These are phyloP conservation scores for Mormoops blainvillei DNA, from an alignment of 2,113 vertebrate species.

Conservation along the genomic window DNA sequence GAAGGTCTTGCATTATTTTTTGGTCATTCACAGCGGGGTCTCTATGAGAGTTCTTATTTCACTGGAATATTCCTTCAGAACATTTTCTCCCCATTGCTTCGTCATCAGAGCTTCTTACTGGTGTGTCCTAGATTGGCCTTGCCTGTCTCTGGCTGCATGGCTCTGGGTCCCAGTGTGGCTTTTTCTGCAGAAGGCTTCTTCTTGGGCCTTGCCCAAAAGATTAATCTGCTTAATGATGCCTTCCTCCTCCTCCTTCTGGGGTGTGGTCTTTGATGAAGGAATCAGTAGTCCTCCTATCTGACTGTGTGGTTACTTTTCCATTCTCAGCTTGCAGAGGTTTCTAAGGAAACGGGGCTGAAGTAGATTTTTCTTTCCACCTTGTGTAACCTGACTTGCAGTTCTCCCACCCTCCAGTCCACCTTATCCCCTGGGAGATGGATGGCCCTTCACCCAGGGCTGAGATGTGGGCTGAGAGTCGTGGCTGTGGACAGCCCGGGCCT, in stretches of 20 bases:
- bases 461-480: not conserved
- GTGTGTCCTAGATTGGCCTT: too few species aligned
- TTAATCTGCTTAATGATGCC: not conserved
- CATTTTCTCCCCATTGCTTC: not conserved
- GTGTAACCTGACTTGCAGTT: not conserved
- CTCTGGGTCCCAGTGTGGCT: not conserved
- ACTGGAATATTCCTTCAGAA: not conserved
- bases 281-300: not conserved
- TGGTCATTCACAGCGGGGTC: not conserved
- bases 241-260: not conserved
- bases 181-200: not conserved
- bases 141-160: not conserved
- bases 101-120: not conserved
- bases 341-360: constrained; percentile 33
- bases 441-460: not conserved
- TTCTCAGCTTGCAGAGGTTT: constrained; percentile 34
- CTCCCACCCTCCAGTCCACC: not conserved
- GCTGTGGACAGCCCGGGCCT: not conserved
- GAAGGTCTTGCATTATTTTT: not conserved
- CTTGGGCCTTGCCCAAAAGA: not conserved
- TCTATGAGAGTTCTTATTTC: not conserved
- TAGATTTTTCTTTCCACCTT: not conserved
- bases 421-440: not conserved
- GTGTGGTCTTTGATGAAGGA: constrained; percentile 1
- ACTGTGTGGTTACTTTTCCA: not conserved